phyloP scores from a whole-genome alignment of 2,797 vertebrate genomes.

The Ispidina lecontei region DNA sequence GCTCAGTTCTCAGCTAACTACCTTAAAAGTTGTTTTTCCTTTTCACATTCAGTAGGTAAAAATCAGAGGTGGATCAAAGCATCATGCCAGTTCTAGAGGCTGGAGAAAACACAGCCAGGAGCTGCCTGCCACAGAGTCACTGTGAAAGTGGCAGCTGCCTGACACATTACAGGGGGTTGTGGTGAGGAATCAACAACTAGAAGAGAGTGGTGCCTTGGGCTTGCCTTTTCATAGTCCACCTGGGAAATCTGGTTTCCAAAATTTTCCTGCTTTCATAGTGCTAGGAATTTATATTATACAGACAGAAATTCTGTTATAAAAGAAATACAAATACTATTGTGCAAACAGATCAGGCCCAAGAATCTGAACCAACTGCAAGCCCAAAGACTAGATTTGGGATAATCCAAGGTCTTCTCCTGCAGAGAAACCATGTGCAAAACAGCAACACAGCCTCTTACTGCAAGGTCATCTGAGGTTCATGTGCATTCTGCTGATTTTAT shows the following conservation, averaged over 20 bases:
- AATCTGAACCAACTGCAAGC: neutral
- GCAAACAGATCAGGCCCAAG: neutral
- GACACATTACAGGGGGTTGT: neutral
- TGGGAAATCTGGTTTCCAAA: neutral
- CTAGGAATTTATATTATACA: neutral
- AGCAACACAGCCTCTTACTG: neutral
- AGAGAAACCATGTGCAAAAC: neutral
- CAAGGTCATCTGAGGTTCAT: neutral
- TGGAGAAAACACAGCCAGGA: neutral
- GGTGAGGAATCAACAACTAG: neutral
- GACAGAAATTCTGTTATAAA: neutral
- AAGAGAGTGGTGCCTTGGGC: neutral
- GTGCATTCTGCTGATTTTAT: neutral
- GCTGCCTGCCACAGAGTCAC: neutral
- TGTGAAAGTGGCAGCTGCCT: neutral
- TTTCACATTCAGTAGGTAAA: neutral
- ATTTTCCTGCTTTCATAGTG: neutral
- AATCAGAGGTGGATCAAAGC: conserved; percentile 14
- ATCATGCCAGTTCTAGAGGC: neutral
- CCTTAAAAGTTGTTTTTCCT: neutral
- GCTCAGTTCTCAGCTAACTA: neutral
- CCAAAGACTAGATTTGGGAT: neutral
- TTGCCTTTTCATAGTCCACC: neutral
- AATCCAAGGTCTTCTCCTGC: neutral
- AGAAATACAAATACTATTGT: neutral